Evolutionary conservation across 1,140 invertebrate genomes (phyloP).

Genomic region (Drosophila neocordata): DNA sequence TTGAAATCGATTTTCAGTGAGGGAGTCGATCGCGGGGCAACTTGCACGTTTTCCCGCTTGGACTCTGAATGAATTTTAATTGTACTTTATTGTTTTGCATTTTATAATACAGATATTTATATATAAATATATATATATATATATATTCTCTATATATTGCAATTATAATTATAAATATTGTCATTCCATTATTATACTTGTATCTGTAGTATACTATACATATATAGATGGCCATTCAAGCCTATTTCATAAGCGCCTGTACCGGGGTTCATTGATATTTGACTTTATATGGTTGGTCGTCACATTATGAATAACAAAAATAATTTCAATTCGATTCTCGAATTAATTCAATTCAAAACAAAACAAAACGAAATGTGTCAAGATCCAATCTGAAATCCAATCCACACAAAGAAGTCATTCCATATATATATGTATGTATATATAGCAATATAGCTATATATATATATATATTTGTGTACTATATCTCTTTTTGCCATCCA

Average conservation of each 20-base stretch:
- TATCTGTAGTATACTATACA: conserved; percentile 17
- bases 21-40: conserved; percentile 17
- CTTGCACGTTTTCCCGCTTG: conserved; percentile 51
- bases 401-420: conserved; percentile 1
- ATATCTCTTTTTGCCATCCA: conserved; percentile 7
- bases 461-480: not conserved
- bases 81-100: conserved; percentile 22
- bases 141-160: conserved; percentile 25
- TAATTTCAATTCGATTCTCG: not conserved
- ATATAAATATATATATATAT: conserved; percentile 26
- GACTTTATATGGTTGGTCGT: conserved; percentile 30
- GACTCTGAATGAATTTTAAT: conserved; percentile 73
- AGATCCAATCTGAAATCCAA: conserved; percentile 5
- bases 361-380: conserved; percentile 13
- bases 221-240: conserved; percentile 41
- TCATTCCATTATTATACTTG: conserved; percentile 21
- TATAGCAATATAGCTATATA: not conserved
- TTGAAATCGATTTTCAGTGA: conserved; percentile 43
- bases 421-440: not conserved
- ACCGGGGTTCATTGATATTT: conserved; percentile 74
- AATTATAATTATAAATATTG: conserved; percentile 44
- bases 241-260: conserved; percentile 72
- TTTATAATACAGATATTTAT: conserved; percentile 3
- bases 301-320: conserved; percentile 11
- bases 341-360: conserved; percentile 33